Evolutionary conservation across 1,140 invertebrate genomes (phyloP), one percentile per base, ranked within the genome.

Genomic region (Drosophila kepulauana): DNA sequence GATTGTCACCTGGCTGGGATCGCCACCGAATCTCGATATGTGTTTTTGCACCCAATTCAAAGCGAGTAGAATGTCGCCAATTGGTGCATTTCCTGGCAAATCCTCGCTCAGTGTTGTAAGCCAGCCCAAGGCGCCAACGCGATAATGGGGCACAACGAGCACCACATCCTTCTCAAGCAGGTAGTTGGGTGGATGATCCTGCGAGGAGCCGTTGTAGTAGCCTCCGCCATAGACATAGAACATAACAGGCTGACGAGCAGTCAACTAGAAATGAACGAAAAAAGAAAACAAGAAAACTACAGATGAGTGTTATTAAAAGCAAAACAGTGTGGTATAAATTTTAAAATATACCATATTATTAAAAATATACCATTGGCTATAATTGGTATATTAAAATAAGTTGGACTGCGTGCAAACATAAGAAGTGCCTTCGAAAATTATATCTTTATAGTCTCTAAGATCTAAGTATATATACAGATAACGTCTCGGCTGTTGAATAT

Each of bases 121-220:
- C 91, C 94, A 94, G 92, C 94, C 94, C 48, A 94, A 91, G 0
- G 93, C 93, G 35, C 94, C 94, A 54, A 96, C 94, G 92, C 97
- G 94, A 91, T 97, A 98, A 90, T 98, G 97, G 0, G 96, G 93
- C 1, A 96, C 96, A 3, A 98, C 96, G 0, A 98, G 93, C 3
- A 98, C 93, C 0, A 97, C 93, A 75, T 97, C 95, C 46, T 94
- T 93, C 59, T 97, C 96, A 1, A 98, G 92, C 0, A 98, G 91
- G 79, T 95, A 95, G 76, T 97, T 95, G 0, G 96, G 95, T 1
- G 95, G 95, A 81, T 96, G 96, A 1, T 94, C 94, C 56, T 94
- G 94, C 0, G 94, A 57, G 0, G 91, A 91, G 15, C 92, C 92
- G 70, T 91, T 90, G 54, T 80, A 82, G 54, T 87, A 92, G 35